Conservation (phyloP, 2,113 vertebrate genomes). For the Trochalopteron elliotii region DNA sequence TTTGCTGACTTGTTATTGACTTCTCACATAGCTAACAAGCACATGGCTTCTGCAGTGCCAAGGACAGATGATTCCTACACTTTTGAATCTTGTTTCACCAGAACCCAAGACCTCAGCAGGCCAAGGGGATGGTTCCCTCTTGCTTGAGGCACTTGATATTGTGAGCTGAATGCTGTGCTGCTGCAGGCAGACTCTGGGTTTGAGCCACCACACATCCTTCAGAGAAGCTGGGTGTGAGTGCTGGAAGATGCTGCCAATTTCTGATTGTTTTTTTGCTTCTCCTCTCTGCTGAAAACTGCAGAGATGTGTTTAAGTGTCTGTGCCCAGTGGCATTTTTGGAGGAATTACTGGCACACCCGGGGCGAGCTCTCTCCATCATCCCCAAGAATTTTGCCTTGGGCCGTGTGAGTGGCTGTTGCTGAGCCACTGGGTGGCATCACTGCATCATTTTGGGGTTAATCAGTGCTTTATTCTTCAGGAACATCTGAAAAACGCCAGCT, state of each 20-base stretch:
- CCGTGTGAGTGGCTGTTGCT: not conserved
- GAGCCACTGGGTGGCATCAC: constrained; percentile 41
- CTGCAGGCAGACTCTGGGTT: not conserved
- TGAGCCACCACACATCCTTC: not conserved
- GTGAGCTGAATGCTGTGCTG: not conserved
- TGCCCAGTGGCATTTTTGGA: not conserved
- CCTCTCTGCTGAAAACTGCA: not conserved
- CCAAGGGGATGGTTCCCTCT: not conserved
- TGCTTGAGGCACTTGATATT: not conserved
- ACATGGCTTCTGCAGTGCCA: not conserved
- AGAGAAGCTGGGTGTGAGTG: not conserved
- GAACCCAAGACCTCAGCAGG: not conserved
- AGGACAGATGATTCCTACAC: rapidly evolving
- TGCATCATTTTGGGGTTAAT: not conserved
- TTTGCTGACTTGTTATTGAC: not conserved
- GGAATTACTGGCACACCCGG: not conserved
- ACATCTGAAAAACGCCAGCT: not conserved
- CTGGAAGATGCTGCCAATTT: not conserved
- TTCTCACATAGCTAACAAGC: not conserved
- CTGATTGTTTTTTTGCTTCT: not conserved
- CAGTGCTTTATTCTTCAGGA: not conserved
- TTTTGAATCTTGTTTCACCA: not conserved
- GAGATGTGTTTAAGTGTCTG: not conserved
- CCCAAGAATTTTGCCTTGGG: not conserved
- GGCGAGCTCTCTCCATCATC: not conserved